Base-by-base conservation (phyloP, 2,888 invertebrate species). In the Ethmia dodecea region DNA sequence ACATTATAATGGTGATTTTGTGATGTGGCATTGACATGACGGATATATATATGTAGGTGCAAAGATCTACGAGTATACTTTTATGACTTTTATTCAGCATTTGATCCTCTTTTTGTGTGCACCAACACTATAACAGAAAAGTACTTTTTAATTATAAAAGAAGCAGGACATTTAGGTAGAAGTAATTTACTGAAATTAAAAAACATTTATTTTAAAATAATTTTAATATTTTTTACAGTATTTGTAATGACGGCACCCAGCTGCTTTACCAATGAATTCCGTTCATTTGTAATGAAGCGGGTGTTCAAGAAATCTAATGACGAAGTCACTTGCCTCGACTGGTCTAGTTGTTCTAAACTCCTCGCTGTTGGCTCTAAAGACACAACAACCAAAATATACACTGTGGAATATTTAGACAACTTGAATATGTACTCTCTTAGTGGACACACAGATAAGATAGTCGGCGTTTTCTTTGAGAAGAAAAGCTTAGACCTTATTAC, bases 311-410 rank as follows among this genome's bases (percentile, higher is more conserved):
- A 94, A 29, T 90, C 96, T 1, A 90, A 90, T 40, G 96, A 97
- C 66, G 93, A 94, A 41, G 93, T 95, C 0, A 93, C 94, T 0
- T 95, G 93, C 61, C 62, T 99, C 2, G 94, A 95, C 65, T 99
- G 99, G 99, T 95, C 97, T 0, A 87, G 89, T 12, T 98, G 99
- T 75, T 98, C 98, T 0, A 93, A 90, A 60, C 87, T 97, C 22
- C 73, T 99, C 6, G 94, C 95, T n/a, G 92, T 94, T 5, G 98
- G 98, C 0, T 93, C 95, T 0, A 94, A 94, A 62, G 98, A 99
- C 73, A 95, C 93, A 63, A 89, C 93, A n/a, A 93, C 93, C 0
- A 92, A 93, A 64, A 87, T 99, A 27, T 95, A 94, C 68, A 91
- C 93, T 0, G 73, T 96, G 0, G 89, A 92, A 35, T 92, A 90